Evolutionary conservation across 2,888 invertebrate species (phyloP).

Genomic region (Lamellibrachia columna): DNA sequence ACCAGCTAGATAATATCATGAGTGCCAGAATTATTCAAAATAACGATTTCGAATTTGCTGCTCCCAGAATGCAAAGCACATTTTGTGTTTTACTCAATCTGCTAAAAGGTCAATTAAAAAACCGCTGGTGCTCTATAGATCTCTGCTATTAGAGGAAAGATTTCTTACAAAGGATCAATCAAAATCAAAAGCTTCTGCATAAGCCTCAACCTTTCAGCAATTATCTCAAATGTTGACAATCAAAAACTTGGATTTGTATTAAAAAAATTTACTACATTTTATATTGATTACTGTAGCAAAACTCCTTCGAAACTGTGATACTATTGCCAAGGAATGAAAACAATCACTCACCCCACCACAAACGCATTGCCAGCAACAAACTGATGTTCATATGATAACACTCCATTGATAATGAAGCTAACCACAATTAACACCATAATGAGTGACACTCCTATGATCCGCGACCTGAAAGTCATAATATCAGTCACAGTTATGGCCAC

Average conservation of each 20-base stretch:
- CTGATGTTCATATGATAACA: background rate
- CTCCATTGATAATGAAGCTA: background rate
- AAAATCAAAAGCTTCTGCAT: background rate
- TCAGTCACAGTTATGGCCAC: too few relatives aligned
- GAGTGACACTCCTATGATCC: background rate
- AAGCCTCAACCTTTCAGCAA: background rate
- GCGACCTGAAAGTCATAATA: background rate
- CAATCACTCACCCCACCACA: background rate
- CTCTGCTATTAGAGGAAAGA: background rate
- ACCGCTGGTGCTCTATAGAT: background rate
- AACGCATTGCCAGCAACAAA: constrained; percentile 1
- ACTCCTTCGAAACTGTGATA: background rate
- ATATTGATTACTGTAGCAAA: background rate
- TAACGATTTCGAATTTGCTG: background rate
- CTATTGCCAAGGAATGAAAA: background rate
- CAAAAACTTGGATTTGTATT: background rate
- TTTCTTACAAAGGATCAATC: background rate
- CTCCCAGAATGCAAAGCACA: background rate
- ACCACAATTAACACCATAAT: background rate
- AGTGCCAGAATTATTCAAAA: too few relatives aligned
- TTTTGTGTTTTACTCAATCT: background rate
- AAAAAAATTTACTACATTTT: background rate
- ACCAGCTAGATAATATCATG: too few relatives aligned
- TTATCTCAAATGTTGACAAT: background rate
- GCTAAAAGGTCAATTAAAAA: background rate